Evolutionary conservation across 2,113 vertebrate genomes (phyloP).

Genomic region (Elephas maximus): DNA sequence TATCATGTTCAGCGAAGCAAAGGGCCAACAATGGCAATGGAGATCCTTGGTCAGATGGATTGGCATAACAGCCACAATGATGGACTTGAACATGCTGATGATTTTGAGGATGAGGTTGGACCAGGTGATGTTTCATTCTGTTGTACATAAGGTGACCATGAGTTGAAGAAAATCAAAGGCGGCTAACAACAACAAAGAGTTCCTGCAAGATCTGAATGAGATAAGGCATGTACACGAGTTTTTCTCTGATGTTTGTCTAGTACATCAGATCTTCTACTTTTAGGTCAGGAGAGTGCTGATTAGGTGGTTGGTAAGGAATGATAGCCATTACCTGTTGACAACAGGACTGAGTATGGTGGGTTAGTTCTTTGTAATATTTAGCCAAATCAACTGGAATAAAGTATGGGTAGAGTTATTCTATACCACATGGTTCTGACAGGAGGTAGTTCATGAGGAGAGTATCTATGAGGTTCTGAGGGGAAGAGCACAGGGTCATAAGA

Average conservation of each 20-base stretch:
- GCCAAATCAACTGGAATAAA: neutral
- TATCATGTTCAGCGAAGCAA: neutral
- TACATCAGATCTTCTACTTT: neutral
- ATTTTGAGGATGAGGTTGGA: neutral
- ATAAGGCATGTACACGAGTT: accelerated
- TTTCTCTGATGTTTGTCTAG: neutral
- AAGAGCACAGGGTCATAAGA: neutral
- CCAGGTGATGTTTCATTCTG: neutral
- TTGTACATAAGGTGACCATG: neutral
- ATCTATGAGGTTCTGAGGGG: neutral
- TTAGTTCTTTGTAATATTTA: neutral
- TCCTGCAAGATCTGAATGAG: neutral
- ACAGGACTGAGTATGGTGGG: neutral
- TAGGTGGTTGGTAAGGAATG: neutral
- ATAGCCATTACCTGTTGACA: neutral
- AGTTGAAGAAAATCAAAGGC: neutral
- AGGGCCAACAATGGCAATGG: neutral
- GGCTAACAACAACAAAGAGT: neutral
- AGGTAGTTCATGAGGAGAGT: neutral
- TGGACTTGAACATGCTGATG: neutral
- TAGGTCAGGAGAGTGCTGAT: neutral
- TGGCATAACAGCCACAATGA: neutral
- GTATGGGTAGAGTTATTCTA: neutral
- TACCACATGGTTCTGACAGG: neutral
- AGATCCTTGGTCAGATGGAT: neutral